These are phyloP conservation scores for Melanerpes formicivorus DNA, from an alignment of 2,113 vertebrate genomes.

Conservation along the genomic window DNA sequence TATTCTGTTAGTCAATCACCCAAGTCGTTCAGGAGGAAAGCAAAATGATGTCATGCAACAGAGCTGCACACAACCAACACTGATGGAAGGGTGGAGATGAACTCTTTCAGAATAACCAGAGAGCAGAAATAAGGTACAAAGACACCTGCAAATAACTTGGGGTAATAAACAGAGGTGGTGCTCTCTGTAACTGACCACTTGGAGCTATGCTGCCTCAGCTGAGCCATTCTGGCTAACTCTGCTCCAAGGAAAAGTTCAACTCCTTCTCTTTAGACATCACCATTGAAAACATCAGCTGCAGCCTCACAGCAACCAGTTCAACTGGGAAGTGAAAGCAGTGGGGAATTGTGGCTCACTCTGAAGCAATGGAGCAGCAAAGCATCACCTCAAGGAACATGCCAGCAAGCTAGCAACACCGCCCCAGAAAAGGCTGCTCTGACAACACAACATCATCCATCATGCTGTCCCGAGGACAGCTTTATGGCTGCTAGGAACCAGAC, in stretches of 20 bases:
- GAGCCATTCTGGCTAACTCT: background rate
- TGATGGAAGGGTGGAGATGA: background rate
- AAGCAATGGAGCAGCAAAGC: background rate
- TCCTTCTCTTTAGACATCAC: background rate
- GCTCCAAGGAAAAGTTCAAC: background rate
- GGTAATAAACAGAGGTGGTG: background rate
- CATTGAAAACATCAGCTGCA: background rate
- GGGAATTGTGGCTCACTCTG: background rate
- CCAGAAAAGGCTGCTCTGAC: background rate
- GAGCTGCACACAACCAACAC: background rate
- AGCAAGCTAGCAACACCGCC: background rate
- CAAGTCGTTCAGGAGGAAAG: background rate
- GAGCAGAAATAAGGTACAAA: background rate
- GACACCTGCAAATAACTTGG: background rate
- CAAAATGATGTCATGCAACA: background rate
- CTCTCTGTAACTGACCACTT: background rate
- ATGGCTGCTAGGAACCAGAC: background rate
- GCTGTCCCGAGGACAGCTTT: background rate
- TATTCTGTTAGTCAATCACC: background rate
- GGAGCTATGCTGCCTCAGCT: background rate
- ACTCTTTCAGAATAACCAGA: background rate
- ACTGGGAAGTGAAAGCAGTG: background rate
- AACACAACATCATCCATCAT: background rate
- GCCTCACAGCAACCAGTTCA: background rate
- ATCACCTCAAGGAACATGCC: constrained; percentile 47